A percentile compares a stretch with the other conserved stretches of the same genome.
Conservation (phyloP, 2,113 vertebrate genomes). For the Nannospalax galili region DNA sequence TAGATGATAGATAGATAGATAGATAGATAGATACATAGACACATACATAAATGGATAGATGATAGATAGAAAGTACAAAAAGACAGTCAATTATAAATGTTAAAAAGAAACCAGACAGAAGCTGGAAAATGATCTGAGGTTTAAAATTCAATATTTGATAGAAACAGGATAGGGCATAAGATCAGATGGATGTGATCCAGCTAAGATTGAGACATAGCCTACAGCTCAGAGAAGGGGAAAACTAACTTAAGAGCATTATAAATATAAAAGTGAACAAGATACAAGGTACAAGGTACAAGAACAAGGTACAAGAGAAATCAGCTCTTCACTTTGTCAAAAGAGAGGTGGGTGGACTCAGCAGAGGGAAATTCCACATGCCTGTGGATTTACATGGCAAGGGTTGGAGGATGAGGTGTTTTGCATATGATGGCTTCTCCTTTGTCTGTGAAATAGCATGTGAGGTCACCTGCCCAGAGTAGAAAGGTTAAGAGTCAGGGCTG, state of each 20-base stretch:
- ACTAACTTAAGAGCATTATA: background rate
- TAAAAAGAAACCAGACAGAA: background rate
- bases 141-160: background rate
- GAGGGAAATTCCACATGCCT: fast-evolving
- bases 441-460: background rate
- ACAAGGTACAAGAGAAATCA: fast-evolving
- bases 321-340: background rate
- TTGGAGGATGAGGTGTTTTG: background rate
- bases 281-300: fast-evolving
- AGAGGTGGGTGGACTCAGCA: fast-evolving
- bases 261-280: background rate
- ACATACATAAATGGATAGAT: background rate
- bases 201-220: background rate
- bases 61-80: background rate
- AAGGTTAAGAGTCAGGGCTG: background rate
- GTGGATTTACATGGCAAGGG: fast-evolving
- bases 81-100: background rate
- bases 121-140: background rate
- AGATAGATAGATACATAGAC: background rate
- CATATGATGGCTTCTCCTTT: background rate
- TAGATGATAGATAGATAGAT: no score
- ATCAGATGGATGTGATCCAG: background rate
- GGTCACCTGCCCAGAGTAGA: background rate
- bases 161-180: background rate
- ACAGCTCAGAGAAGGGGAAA: background rate